Evolutionary conservation across 2,888 invertebrate species (phyloP).

Genomic region (Bedellia somnulentella): DNA sequence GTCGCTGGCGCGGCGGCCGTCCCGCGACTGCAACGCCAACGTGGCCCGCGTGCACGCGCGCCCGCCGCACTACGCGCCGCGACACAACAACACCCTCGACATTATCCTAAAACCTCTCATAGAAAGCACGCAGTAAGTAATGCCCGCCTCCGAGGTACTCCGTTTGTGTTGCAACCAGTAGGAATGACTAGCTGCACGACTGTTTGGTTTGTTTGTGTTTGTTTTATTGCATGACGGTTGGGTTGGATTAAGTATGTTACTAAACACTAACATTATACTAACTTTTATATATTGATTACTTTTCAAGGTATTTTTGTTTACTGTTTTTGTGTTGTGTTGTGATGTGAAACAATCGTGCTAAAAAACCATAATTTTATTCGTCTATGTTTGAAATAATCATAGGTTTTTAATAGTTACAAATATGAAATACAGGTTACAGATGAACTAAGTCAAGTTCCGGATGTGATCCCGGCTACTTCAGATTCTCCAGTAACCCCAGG

Average conservation of each 20-base stretch:
- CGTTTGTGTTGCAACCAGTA: slow-evolving; percentile 39
- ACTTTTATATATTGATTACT: slow-evolving; percentile 13
- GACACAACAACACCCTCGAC: slow-evolving; percentile 60
- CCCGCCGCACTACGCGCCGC: slow-evolving; percentile 21
- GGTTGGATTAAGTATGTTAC: slow-evolving; percentile 15
- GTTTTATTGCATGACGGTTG: slow-evolving; percentile 32
- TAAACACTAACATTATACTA: slow-evolving; percentile 34
- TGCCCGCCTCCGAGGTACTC: slow-evolving; percentile 21
- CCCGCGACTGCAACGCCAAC: slow-evolving; percentile 22
- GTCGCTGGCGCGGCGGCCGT: slow-evolving; percentile 46
- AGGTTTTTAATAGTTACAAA: too few species aligned
- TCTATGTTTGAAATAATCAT: too few species aligned
- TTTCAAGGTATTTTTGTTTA: too few species aligned
- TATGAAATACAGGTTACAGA: slow-evolving; percentile 45
- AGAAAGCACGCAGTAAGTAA: slow-evolving; percentile 63
- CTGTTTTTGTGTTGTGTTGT: slow-evolving; percentile 8
- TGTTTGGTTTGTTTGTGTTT: slow-evolving; percentile 22
- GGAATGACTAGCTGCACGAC: slow-evolving; percentile 47
- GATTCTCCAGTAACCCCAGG: slow-evolving; percentile 17
- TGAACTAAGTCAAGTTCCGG: slow-evolving; percentile 35
- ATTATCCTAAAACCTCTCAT: slow-evolving; percentile 60
- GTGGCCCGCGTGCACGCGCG: slow-evolving; percentile 41
- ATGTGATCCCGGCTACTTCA: slow-evolving; percentile 15
- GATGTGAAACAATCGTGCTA: too few species aligned
- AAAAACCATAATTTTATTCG: too few species aligned